Conservation (phyloP, 1,140 invertebrate species). For the Orussus abietinus region DNA sequence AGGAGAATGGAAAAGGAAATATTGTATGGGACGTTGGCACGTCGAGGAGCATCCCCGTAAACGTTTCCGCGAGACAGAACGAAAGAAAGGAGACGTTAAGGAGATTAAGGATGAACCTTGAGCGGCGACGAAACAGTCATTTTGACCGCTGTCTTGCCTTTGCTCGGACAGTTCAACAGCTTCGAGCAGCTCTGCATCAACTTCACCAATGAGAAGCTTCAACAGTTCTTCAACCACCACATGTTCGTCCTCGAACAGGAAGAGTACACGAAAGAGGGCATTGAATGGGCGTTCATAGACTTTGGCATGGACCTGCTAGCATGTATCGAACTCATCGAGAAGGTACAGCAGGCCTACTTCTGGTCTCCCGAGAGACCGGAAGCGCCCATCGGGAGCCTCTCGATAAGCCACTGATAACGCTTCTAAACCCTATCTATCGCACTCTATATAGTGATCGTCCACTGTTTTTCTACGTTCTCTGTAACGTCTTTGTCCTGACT, state of each 20-base stretch:
- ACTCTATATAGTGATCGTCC: constrained; percentile 39
- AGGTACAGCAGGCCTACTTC: constrained; percentile 79
- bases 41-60: too few species aligned
- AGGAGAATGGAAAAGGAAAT: too few species aligned
- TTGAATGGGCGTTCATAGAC: constrained; percentile 95
- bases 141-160: constrained; percentile 35
- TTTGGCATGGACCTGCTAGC: constrained; percentile 96
- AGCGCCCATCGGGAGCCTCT: constrained; percentile 16
- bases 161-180: constrained; percentile 80
- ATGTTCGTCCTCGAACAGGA: constrained; percentile 98
- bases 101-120: too few species aligned
- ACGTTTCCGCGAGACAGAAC: too few species aligned
- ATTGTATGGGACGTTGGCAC: too few species aligned
- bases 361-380: constrained; percentile 21
- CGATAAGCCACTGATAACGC: too few species aligned
- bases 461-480: constrained; percentile 41
- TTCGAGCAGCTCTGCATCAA: constrained; percentile 99
- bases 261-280: constrained; percentile 94
- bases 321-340: constrained; percentile 96
- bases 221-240: constrained; percentile 98
- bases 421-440: constrained; percentile 22
- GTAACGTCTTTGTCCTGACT: constrained; percentile 18
- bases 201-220: constrained; percentile 96
- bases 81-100: too few species aligned
- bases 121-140: too few species aligned